These are phyloP conservation scores for Tauraco hartlaubi DNA, from an alignment of 2,797 vertebrate genomes.

Conservation along the genomic window DNA sequence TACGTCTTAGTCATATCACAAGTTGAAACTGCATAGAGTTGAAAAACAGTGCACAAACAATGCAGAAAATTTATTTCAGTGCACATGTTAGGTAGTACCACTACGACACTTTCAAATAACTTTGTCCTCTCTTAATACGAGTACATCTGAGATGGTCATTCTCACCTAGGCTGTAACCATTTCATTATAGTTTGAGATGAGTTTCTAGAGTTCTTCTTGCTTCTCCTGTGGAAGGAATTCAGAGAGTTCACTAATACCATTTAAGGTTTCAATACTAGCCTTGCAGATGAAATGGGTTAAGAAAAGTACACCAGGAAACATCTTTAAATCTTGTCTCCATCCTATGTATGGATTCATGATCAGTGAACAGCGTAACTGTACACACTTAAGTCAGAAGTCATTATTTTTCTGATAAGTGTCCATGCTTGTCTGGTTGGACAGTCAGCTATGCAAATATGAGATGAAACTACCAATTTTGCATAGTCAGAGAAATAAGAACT, in stretches of 20 bases:
- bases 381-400: neutral
- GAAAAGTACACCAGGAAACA: neutral
- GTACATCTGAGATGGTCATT: neutral
- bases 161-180: slow-evolving; percentile 22
- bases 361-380: neutral
- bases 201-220: slow-evolving; percentile 8
- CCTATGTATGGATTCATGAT: neutral
- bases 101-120: neutral
- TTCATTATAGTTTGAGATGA: neutral
- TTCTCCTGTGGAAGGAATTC: slow-evolving; percentile 16
- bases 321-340: neutral
- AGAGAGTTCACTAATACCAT: neutral
- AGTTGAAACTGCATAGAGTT: neutral
- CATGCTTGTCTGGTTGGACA: neutral
- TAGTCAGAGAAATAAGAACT: neutral
- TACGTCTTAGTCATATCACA: neutral
- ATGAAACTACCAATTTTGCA: neutral
- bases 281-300: neutral
- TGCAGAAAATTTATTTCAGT: neutral
- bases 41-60: neutral
- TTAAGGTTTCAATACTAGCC: neutral
- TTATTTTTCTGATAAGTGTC: neutral
- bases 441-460: neutral
- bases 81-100: neutral
- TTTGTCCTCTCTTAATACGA: neutral